These are phyloP conservation scores for Glandiceps talaboti DNA, from an alignment of 53 echinoderm and acorn worm genomes.

Conservation along the genomic window DNA sequence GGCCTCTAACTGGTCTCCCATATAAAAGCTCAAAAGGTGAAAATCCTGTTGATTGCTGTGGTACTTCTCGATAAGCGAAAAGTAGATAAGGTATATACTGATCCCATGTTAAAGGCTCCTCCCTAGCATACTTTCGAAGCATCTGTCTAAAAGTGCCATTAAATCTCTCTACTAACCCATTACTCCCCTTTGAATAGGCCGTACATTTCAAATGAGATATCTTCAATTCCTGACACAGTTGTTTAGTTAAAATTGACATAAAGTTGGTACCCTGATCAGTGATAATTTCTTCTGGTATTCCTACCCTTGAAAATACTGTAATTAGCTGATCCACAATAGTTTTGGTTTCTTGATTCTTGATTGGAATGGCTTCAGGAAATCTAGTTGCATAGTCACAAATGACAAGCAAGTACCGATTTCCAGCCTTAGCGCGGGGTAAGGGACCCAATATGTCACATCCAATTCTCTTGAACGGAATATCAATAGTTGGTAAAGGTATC, in stretches of 20 bases:
- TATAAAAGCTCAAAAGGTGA: slow-evolving; percentile 28
- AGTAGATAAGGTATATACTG: slow-evolving; percentile 19
- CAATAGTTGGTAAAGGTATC: slow-evolving; percentile 15
- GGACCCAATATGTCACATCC: slow-evolving; percentile 35
- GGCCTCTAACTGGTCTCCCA: slow-evolving; percentile 24
- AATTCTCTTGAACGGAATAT: slow-evolving; percentile 23
- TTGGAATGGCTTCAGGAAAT: slow-evolving; percentile 35
- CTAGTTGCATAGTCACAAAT: slow-evolving; percentile 28
- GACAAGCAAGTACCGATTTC: slow-evolving; percentile 24
- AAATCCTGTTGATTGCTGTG: slow-evolving; percentile 28
- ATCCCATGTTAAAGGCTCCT: slow-evolving; percentile 19
- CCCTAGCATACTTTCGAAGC: slow-evolving; percentile 9
- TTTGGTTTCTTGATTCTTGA: slow-evolving; percentile 13
- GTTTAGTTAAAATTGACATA: slow-evolving; percentile 18
- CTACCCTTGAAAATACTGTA: slow-evolving; percentile 16
- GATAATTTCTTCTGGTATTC: slow-evolving; percentile 27
- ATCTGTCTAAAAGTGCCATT: slow-evolving; percentile 24
- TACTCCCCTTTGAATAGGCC: slow-evolving; percentile 16
- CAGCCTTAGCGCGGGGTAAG: slow-evolving; percentile 4
- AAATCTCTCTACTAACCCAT: slow-evolving; percentile 27
- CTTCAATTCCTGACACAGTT: slow-evolving; percentile 7
- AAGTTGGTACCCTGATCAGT: slow-evolving; percentile 37
- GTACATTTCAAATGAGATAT: slow-evolving; percentile 5
- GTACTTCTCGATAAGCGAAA: slow-evolving; percentile 25
- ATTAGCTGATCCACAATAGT: slow-evolving; percentile 19